Evolutionary conservation across 2,113 vertebrate species (phyloP).

Genomic region (Otolemur garnettii): DNA sequence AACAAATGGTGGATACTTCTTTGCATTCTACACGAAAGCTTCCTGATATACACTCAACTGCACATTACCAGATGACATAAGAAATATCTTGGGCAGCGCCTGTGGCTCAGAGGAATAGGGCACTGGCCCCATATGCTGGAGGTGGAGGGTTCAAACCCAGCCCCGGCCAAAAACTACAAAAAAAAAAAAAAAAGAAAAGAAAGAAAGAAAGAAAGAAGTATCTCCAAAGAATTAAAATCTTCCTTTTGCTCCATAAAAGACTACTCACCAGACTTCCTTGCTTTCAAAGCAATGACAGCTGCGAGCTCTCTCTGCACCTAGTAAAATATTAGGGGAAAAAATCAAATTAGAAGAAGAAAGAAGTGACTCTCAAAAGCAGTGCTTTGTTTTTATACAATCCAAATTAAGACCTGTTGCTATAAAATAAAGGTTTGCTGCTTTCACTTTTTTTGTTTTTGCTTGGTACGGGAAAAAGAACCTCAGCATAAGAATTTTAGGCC

Average conservation of each 20-base stretch:
- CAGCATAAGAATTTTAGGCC: background rate
- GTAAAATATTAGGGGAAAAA: slow-evolving; percentile 79
- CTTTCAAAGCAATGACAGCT: slow-evolving; percentile 96
- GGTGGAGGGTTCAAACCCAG: no score
- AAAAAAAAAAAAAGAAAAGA: no score
- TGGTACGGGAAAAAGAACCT: background rate
- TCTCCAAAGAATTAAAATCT: background rate
- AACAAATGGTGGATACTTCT: background rate
- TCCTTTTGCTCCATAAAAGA: background rate
- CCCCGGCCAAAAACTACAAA: no score
- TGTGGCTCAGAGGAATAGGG: no score
- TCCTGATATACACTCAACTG: background rate
- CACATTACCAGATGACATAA: background rate
- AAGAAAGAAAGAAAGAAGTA: background rate
- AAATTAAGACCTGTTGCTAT: background rate
- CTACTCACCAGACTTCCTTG: slow-evolving; percentile 96
- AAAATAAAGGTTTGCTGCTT: background rate
- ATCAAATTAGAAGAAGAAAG: slow-evolving; percentile 73
- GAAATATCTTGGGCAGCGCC: background rate
- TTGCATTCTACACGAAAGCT: background rate
- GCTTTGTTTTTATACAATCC: background rate
- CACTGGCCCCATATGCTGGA: no score
- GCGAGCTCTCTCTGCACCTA: slow-evolving; percentile 97
- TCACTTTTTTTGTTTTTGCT: background rate
- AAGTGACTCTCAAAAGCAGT: background rate